These are phyloP conservation scores for Nezara viridula DNA, from an alignment of 2,888 invertebrate species.

Conservation along the genomic window DNA sequence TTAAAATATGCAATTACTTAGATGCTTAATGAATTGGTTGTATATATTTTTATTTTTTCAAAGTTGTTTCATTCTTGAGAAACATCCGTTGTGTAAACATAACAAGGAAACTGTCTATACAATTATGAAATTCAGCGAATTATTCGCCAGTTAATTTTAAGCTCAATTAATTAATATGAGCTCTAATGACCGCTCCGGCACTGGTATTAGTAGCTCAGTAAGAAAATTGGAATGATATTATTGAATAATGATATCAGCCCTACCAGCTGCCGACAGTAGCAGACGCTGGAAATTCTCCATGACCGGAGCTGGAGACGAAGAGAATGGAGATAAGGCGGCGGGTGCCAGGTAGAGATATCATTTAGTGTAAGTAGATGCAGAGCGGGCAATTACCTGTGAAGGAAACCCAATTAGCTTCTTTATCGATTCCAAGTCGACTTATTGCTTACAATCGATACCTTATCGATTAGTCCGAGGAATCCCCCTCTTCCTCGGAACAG, in stretches of 20 bases:
- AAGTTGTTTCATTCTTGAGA: neutral
- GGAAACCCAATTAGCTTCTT: constrained; percentile 23
- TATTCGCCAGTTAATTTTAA: neutral
- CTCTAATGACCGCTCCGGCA: neutral
- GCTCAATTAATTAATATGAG: neutral
- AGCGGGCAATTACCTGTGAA: constrained; percentile 40
- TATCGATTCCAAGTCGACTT: neutral
- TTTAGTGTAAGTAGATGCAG: constrained; percentile 31
- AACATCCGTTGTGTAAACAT: neutral
- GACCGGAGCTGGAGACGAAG: neutral
- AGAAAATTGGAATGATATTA: neutral
- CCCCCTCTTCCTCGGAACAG: neutral
- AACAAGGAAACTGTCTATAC: neutral
- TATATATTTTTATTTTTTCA: neutral
- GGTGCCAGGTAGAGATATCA: constrained; percentile 19
- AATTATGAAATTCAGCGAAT: neutral
- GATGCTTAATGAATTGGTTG: too few species aligned
- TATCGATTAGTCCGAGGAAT: neutral
- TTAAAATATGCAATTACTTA: too few species aligned
- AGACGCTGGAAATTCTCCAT: neutral
- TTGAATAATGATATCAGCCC: neutral
- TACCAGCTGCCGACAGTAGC: neutral
- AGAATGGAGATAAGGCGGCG: neutral
- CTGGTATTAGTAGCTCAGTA: neutral
- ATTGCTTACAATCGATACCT: neutral